A percentile compares a stretch with the other conserved stretches of the same genome.
phyloP scores from a whole-genome alignment of 2,113 vertebrate genomes.

The Thunnus maccoyii region DNA sequence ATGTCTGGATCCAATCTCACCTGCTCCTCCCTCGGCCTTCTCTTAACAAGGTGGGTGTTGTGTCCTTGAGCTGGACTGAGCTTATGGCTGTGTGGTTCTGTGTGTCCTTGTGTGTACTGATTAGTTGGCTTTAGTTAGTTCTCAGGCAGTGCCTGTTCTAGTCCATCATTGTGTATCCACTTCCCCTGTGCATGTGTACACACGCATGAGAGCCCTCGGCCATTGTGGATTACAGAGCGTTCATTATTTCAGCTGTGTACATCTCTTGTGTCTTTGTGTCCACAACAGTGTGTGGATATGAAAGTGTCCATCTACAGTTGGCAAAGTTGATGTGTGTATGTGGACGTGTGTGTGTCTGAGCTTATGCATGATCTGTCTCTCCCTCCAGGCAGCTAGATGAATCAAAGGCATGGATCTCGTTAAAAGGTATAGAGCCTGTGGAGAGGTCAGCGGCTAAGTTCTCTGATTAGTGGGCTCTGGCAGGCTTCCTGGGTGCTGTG shows the following conservation, averaged over 20 bases:
- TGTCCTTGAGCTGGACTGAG: constrained; percentile 75
- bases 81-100: constrained; percentile 31
- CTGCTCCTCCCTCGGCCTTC: constrained; percentile 71
- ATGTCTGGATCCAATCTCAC: constrained; percentile 82
- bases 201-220: constrained; percentile 45
- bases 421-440: constrained; percentile 70
- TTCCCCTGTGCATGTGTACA: constrained; percentile 39
- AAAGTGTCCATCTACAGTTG: constrained; percentile 43
- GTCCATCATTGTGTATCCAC: constrained; percentile 39
- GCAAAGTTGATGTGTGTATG: constrained; percentile 21
- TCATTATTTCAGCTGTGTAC: constrained; percentile 65
- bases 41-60: constrained; percentile 74
- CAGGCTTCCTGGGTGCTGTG: constrained; percentile 42
- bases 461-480: constrained; percentile 74
- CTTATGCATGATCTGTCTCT: constrained; percentile 56
- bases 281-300: constrained; percentile 29
- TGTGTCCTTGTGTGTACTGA: constrained; percentile 59
- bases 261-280: constrained; percentile 39
- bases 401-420: constrained; percentile 81
- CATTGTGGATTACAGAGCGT: constrained; percentile 48
- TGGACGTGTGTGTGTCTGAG: constrained; percentile 29
- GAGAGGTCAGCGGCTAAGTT: constrained; percentile 74
- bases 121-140: constrained; percentile 58
- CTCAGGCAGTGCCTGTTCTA: constrained; percentile 30
- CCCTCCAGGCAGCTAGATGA: constrained; percentile 62